Evolutionary conservation across 37 sponge, comb jelly and placozoan genomes (phyloP).

Genomic region (Cladorhizidae sp.): DNA sequence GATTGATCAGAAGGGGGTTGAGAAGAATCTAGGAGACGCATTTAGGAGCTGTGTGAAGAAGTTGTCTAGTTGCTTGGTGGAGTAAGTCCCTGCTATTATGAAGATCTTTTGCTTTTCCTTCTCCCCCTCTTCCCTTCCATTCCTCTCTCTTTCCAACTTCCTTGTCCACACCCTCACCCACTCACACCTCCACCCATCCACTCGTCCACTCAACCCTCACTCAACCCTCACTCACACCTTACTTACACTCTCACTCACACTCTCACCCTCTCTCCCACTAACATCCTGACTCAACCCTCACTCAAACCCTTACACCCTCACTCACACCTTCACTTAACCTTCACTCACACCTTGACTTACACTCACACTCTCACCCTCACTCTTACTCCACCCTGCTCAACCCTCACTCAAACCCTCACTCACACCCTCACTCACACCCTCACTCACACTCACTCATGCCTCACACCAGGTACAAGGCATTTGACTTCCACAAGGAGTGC

Average conservation of each 20-base stretch:
- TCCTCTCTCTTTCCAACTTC: background rate
- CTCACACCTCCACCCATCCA: background rate
- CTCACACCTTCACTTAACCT: background rate
- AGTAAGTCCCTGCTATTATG: constrained; percentile 32
- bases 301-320: background rate
- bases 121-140: background rate
- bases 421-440: background rate
- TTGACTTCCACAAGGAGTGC: constrained; percentile 99
- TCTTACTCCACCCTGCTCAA: background rate
- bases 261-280: background rate
- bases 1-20: constrained; percentile 88
- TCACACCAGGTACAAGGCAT: constrained; percentile 70
- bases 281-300: background rate
- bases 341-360: background rate
- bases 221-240: background rate
- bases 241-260: background rate
- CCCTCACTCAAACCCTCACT: background rate
- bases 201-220: background rate
- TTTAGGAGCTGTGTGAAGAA: constrained; percentile 39
- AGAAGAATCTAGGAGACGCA: constrained; percentile 73
- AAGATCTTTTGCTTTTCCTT: background rate
- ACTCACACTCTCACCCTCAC: background rate
- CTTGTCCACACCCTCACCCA: background rate
- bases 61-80: constrained; percentile 34
- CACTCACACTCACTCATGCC: background rate